A percentile compares a stretch with the other conserved stretches of the same genome.
phyloP scores from a whole-genome alignment of 1,140 invertebrate genomes.

The Drosophila varians region DNA sequence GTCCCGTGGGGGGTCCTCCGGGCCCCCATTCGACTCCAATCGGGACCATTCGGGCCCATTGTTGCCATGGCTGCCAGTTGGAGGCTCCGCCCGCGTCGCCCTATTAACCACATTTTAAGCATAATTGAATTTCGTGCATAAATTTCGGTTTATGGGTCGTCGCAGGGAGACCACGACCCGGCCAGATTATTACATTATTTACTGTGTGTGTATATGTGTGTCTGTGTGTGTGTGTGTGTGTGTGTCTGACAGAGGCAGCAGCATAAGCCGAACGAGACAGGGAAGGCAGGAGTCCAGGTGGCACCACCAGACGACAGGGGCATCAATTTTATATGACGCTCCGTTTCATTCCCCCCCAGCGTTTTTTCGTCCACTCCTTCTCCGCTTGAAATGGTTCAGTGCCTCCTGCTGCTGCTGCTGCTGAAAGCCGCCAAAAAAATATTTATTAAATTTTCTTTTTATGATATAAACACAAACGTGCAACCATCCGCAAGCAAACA shows the following conservation, averaged over 20 bases:
- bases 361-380: constrained; percentile 23
- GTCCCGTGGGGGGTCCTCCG: constrained; percentile 43
- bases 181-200: constrained; percentile 80
- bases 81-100: constrained; percentile 51
- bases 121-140: constrained; percentile 81
- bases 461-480: constrained; percentile 42
- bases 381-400: constrained; percentile 26
- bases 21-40: too few relatives aligned
- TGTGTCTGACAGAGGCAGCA: constrained; percentile 3
- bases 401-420: constrained; percentile 20
- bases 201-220: constrained; percentile 46
- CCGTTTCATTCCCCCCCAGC: constrained; percentile 5
- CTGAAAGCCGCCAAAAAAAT: constrained; percentile 55
- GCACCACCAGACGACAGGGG: constrained; percentile 56
- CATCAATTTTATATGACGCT: constrained; percentile 75
- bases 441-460: constrained; percentile 76
- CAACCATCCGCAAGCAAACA: constrained; percentile 26
- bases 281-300: constrained; percentile 42
- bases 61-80: constrained; percentile 53
- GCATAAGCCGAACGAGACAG: constrained; percentile 5
- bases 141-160: constrained; percentile 77
- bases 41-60: constrained; percentile 44
- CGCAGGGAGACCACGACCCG: constrained; percentile 69
- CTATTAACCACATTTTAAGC: constrained; percentile 82
- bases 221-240: neutral